Base-by-base conservation (phyloP, 2,113 vertebrate genomes). In the Pimephales promelas region DNA sequence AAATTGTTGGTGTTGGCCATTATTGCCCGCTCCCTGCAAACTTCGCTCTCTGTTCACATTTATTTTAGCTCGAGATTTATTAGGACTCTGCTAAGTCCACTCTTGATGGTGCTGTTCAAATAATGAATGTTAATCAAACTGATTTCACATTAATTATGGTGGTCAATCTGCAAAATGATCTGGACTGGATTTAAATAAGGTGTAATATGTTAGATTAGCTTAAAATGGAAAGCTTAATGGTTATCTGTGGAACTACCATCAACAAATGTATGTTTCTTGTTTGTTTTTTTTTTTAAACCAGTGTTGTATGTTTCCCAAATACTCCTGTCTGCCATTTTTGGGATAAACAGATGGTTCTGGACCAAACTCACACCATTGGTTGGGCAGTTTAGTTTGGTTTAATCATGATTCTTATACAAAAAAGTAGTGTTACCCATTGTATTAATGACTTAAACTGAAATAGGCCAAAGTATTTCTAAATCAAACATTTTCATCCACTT, bases 1-100 rank as follows among this genome's bases (percentile, higher is more conserved):
- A 78, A 70, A 77, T 76, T 87, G 36, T 56, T 45, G 68, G 86
- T 85, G 87, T 87, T 85, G 34, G 71, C 52, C 66, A 4, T 7
- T 84, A 13, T 77, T 83, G 64, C 79, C 81, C 59, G n/a, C 24
- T 70, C 75, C 61, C 40, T 26, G 26, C 71, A 56, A 54, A 78
- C 64, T 45, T 36, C 22, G n/a, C 22, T 28, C 56, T 72, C 62
- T 57, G 77, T 72, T 82, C 36, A 70, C 80, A 28, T 83, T 77
- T n/a, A 81, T 81, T 75, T 77, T 13, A 59, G 9, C 36, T 31
- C 11, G 40, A 47, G 52, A 70, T 66, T 75, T 31, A 79, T 73
- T 10, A 31, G 70, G 72, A 54, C 49, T 54, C 5, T 22, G 26
- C n/a, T n/a, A 59, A 28, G 43, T 59, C 24, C n/a, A 49, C 70